Evolutionary conservation across 2,888 invertebrate genomes (phyloP).

Genomic region (Caenorhabditis angaria): DNA sequence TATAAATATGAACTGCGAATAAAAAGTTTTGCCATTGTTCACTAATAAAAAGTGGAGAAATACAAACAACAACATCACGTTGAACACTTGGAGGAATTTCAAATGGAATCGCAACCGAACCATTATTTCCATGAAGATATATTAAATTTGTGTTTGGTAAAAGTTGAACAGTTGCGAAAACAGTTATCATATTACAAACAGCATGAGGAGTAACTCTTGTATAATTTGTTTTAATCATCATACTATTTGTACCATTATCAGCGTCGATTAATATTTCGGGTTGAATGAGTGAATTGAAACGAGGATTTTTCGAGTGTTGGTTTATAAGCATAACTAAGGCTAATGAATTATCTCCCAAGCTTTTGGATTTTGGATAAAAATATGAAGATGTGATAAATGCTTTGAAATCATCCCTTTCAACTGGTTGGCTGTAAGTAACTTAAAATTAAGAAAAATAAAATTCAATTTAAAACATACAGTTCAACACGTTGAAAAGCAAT

Average conservation of each 20-base stretch:
- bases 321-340: too few species aligned
- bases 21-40: constrained; percentile 56
- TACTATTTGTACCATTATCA: constrained; percentile 12
- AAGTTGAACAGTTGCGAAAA: constrained; percentile 30
- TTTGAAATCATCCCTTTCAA: too few species aligned
- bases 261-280: background rate
- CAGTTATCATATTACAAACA: constrained; percentile 41
- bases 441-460: too few species aligned
- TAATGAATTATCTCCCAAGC: background rate
- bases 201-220: constrained; percentile 46
- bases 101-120: constrained; percentile 42
- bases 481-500: too few species aligned
- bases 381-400: background rate
- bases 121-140: constrained; percentile 28
- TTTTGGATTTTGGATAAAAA: background rate
- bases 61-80: constrained; percentile 48
- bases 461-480: too few species aligned
- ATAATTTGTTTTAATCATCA: constrained; percentile 23
- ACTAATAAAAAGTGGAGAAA: constrained; percentile 49
- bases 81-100: constrained; percentile 15
- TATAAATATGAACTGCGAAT: constrained; percentile 55
- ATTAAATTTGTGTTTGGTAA: constrained; percentile 36
- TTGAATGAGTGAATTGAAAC: background rate
- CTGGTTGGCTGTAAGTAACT: too few species aligned
- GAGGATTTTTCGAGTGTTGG: too few species aligned